Evolutionary conservation across 2,797 vertebrate genomes (phyloP).

Genomic region (Dryobates pubescens): DNA sequence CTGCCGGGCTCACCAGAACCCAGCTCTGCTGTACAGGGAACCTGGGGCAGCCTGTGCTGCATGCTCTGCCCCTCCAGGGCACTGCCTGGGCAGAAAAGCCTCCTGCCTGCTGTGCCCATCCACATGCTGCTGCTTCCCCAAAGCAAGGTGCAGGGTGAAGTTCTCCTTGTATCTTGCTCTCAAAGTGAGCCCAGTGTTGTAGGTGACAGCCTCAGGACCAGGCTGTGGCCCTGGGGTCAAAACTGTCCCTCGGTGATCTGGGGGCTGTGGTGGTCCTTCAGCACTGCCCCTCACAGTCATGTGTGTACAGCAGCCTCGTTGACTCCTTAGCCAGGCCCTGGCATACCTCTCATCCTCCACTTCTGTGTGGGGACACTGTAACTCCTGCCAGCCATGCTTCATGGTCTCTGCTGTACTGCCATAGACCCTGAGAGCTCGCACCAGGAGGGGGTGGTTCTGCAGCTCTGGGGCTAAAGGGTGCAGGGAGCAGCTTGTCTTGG

Average conservation of each 20-base stretch:
- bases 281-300: rapidly evolving
- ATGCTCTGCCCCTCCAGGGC: neutral
- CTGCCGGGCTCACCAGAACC: slow-evolving; percentile 8
- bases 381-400: rapidly evolving
- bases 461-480: slow-evolving; percentile 32
- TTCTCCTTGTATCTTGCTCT: neutral
- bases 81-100: rapidly evolving
- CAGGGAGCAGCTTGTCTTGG: neutral
- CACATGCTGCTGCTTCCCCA: rapidly evolving
- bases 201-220: neutral
- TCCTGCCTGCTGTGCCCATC: neutral
- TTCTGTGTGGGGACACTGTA: neutral
- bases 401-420: rapidly evolving
- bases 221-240: neutral
- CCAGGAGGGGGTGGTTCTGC: neutral
- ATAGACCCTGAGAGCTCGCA: neutral
- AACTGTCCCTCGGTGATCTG: neutral
- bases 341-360: rapidly evolving
- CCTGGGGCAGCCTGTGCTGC: neutral
- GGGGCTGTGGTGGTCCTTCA: neutral
- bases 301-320: rapidly evolving
- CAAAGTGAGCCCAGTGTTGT: neutral
- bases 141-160: neutral
- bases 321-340: neutral
- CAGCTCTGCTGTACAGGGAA: rapidly evolving